Base-by-base conservation (phyloP, 2,888 invertebrate species). In the Drosophila engyochracea region DNA sequence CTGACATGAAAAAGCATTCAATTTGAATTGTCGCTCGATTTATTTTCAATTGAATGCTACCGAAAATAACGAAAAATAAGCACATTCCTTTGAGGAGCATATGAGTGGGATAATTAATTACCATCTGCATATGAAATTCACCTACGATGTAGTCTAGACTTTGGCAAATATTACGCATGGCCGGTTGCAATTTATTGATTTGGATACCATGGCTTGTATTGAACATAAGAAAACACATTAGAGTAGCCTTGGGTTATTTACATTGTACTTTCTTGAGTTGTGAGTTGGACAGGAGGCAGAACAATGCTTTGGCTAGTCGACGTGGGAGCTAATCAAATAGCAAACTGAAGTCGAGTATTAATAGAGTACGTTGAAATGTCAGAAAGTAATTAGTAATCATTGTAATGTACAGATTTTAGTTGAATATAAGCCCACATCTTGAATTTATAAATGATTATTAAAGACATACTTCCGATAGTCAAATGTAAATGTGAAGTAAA, bases 81-180 rank as follows among this genome's bases (percentile, higher is more conserved):
- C 22, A 31, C 31, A 37, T 47, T 25, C 16, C 31, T 25, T 58
- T 63, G 35, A 49, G 52, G 35, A 67, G 67, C 65, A 55, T 53
- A 60, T 63, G 52, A 72, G 28, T 71, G 63, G 66, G 49, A 47
- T 76, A 61, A 76, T 79, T 76, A 72, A 72, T 79, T 57, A 60
- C 39, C 30, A 53, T 47, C 37, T 28, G 16, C 39, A 25, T 14
- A n/a, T 47, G 59, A 28, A 44, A 16, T 19, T 12, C 10, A 35
- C 4, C 30, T 28, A n/a, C n/a, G 4, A 52, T 63, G n/a, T 12
- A 37, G 70, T 70, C 70, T 70, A 58, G 62, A 70, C 61, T 14
- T 53, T 54, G 41, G 22, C n/a, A 59, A 47, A 33, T 12, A 54
- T 25, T 16, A 51, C 39, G 68, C 61, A 51, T 60, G 54, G 39